Base-by-base conservation (phyloP, 2,113 vertebrate genomes). In the Otocyon megalotis region DNA sequence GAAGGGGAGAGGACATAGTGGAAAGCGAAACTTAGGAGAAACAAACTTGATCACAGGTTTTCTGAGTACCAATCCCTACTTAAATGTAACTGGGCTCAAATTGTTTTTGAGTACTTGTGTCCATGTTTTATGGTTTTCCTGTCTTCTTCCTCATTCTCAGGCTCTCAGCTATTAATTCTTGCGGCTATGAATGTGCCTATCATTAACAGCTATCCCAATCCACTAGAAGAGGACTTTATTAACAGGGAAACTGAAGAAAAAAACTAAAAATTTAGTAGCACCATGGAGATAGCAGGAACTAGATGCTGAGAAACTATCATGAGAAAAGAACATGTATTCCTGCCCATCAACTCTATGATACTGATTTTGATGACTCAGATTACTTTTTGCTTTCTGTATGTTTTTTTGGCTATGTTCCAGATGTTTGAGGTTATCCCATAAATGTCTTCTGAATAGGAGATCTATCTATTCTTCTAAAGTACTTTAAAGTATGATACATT, bases 331-430 rank as follows among this genome's bases (percentile, higher is more conserved):
- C 56, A 69, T 7, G 14, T 90, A 62, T 60, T 85, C 20, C 35
- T 24, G 1, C n/a, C 35, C 24, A 89, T 50, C 9, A 90, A 48
- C 56, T 87, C 50, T 20, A 26, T 22, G 17, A 71, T 20, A 69
- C 9, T 69, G 8, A 77, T 83, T 88, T 62, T 77, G 69, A 67
- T 30, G 22, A 76, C 37, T 94, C 8, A 62, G 77, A 62, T 3
- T 3, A 81, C 50, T 43, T 95, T 90, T 88, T 56, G 28, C 19
- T 81, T 84, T 69, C 63, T 85, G 35, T 16, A 62, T 35, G 5
- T 53, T 87, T 97, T 97, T 79, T 37, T 56, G 67, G n/a, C 60
- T 83, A 67, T 79, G 74, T 83, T 77, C 32, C 35, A 92, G 17
- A 86, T 71, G 86, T 28, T 5, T 65, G 22, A 95, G 19, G 13